These are phyloP conservation scores for Cylas formicarius DNA, from an alignment of 1,140 invertebrate species.

Conservation along the genomic window DNA sequence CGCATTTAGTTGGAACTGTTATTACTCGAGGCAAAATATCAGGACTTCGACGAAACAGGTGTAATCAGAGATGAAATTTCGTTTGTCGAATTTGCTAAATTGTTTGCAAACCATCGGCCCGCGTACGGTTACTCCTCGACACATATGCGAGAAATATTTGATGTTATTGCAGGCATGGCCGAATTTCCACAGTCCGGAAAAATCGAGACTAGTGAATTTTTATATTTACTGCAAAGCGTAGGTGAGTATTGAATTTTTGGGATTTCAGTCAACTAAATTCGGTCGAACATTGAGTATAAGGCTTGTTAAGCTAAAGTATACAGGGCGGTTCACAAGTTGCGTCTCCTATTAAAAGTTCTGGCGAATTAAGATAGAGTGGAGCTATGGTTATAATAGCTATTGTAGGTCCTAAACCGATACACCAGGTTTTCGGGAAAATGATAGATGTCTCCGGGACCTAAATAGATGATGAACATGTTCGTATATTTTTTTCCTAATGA, in stretches of 20 bases:
- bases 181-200: conserved; percentile 10
- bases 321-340: too few relatives aligned
- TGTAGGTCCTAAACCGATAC: too few relatives aligned
- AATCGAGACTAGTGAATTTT: conserved; percentile 26
- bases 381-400: background rate
- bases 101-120: conserved; percentile 66
- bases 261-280: background rate
- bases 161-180: conserved; percentile 15
- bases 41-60: conserved; percentile 48
- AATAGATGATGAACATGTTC: too few relatives aligned
- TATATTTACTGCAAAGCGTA: conserved; percentile 22
- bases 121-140: conserved; percentile 44
- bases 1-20: conserved; percentile 56
- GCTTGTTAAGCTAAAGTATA: background rate
- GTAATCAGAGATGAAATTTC: conserved; percentile 50
- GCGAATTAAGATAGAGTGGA: too few relatives aligned
- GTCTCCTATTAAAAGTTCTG: too few relatives aligned
- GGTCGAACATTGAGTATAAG: background rate
- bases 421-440: too few relatives aligned
- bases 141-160: conserved; percentile 33
- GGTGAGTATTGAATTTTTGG: conserved; percentile 13
- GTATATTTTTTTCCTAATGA: too few relatives aligned
- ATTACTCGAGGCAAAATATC: conserved; percentile 58
- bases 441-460: too few relatives aligned
- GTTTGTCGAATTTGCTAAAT: conserved; percentile 62